Evolutionary conservation across 2,888 invertebrate species (phyloP), one percentile per base, ranked within the genome.

Genomic region (Protonemura montana): DNA sequence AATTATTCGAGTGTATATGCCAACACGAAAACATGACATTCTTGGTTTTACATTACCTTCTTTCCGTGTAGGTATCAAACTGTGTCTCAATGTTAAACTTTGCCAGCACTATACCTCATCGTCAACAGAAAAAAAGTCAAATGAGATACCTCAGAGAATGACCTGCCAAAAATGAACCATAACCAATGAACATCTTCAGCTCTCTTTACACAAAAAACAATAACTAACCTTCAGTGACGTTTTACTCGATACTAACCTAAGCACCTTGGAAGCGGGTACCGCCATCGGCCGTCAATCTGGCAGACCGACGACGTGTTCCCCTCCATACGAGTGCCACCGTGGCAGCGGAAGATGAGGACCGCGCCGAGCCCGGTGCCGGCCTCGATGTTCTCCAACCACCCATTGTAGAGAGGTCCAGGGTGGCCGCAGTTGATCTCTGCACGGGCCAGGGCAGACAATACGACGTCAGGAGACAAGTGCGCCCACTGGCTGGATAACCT

Each of bases 401-500:
- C 99, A 90, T 99, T 99, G 94, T 97, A 97, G 10, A 99, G 94
- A 83, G 96, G 94, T 0, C 98, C 98, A 0, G 99, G 98, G 89
- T 96, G 95, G 0, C 98, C 98, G 92, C 99, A 99, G 92, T 99
- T 97, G 90, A 99, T 98, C 93, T 99, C 99, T 98, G 93, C 28
- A 89, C 90, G 77, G 86, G 13, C 59, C 59, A 85, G 77, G 85
- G 87, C 88, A 87, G 88, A 87, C 87, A 86, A 88, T 88, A 88
- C 88, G 87, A 85, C 26, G 82, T 81, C 81, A 81, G 30, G 30
- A 10, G 28, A 80, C 80, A 80, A 77, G 27, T 26, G 28, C 26
- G 28, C 80, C 16, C 3, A 77, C 26, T 77, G 77, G 16, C 16
- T 59, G 59, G n/a, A n/a, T n/a, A n/a, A n/a, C 35, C 35, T 6